Base-by-base conservation (phyloP, 2,888 invertebrate species). In the Germaria angustata region DNA sequence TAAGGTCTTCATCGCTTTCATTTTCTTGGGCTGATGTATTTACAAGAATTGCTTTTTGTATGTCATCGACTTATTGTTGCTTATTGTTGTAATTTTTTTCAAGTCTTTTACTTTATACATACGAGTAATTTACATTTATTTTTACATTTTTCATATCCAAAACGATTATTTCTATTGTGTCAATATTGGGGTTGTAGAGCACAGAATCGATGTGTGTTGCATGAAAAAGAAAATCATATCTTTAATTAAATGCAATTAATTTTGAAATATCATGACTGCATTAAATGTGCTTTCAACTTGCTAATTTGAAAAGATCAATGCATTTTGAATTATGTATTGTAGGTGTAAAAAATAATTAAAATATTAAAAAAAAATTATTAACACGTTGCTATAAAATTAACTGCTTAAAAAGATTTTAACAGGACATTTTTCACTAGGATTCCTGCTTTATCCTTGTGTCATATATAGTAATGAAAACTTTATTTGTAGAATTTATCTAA, bases 11-110 rank as follows among this genome's bases (percentile, higher is more conserved):
- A 46, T 59, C 28, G 17, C 13, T 36, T 39, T 68, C 39, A n/a
- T 59, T 20, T 41, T 59, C n/a, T 61, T 28, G 8, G 22, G 11
- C 17, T 68, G 59, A 39, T 49, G 15, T 68, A 55, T 11, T n/a
- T 11, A 20, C 44, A 69, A 44, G 69, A 53, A 61, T 51, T 68
- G 3, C 6, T 61, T 59, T 55, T 41, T 34, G 34, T 68, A 59
- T 79, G 79, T 72, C 79, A 80, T 73, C 72, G 72, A 66, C 72
- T 73, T 66, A 5, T 73, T 68, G 20, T 20, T 57, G 49, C 66
- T 46, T 59, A 36, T 65, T 66, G 20, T 57, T 57, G 28, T 49
- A 44, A 59, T 15, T 51, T 69, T 59, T 51, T n/a, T 68, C 34
- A 34, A 22, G 5, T 51, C 7, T 11, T 20, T 13, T 41, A 41